Evolutionary conservation across 2,888 invertebrate species (phyloP).

Genomic region (Andrena fulva): DNA sequence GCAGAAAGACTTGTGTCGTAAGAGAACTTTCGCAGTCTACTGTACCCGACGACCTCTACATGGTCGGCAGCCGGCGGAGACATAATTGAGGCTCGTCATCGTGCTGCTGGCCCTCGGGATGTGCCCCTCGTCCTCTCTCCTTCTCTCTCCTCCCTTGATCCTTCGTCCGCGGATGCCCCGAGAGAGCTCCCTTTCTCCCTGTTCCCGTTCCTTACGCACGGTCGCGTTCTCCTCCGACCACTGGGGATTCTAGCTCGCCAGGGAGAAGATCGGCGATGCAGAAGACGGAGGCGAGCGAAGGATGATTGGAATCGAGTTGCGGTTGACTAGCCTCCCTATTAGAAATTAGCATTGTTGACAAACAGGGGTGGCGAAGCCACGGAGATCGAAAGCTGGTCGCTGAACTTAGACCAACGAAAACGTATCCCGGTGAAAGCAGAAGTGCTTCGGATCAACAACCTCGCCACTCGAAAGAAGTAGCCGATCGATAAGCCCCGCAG

Average conservation of each 20-base stretch:
- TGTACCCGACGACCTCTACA: conserved; percentile 79
- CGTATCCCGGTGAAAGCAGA: too few species aligned
- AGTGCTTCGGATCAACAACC: too few species aligned
- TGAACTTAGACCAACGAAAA: too few species aligned
- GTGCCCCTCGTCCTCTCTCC: conserved; percentile 54
- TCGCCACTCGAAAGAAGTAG: too few species aligned
- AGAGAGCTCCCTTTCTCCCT: conserved; percentile 10
- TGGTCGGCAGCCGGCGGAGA: conserved; percentile 78
- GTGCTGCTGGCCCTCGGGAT: conserved; percentile 74
- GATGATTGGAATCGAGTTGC: conserved; percentile 7
- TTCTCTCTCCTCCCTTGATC: conserved; percentile 18
- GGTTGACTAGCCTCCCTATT: background rate
- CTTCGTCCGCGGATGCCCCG: conserved; percentile 17
- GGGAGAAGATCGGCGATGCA: background rate
- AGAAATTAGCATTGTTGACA: background rate
- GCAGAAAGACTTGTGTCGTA: background rate
- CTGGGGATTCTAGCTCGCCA: background rate
- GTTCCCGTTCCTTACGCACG: conserved; percentile 23
- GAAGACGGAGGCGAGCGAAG: background rate
- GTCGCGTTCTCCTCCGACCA: background rate
- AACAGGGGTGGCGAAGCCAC: too few species aligned
- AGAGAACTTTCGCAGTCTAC: conserved; percentile 68
- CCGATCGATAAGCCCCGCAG: too few species aligned
- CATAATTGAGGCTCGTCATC: conserved; percentile 83
- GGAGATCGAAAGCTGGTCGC: background rate